Conservation (phyloP, 2,797 vertebrate species). For the Chrysocyon brachyurus region DNA sequence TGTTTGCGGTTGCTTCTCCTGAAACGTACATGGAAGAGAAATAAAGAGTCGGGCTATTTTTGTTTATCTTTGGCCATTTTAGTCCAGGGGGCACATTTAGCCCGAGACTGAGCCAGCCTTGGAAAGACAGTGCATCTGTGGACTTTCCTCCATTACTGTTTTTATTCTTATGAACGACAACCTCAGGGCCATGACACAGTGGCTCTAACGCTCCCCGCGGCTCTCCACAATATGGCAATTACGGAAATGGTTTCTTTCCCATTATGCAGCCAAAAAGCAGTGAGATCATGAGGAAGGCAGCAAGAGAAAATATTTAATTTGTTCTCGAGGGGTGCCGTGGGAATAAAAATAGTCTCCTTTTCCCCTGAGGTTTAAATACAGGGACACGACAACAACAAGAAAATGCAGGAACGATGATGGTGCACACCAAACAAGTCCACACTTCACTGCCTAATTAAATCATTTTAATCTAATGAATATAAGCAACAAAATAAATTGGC, state of each 20-base stretch:
- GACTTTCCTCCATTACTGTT: conserved; percentile 4
- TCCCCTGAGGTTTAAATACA: neutral
- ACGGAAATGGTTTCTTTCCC: conserved; percentile 73
- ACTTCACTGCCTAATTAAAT: conserved; percentile 68
- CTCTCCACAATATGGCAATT: conserved; percentile 76
- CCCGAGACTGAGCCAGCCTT: neutral
- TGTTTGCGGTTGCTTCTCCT: neutral
- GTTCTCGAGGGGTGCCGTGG: conserved; percentile 70
- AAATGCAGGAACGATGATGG: neutral
- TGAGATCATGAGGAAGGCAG: conserved; percentile 70
- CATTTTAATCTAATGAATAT: conserved; percentile 72
- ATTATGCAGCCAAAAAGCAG: conserved; percentile 50
- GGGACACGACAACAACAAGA: neutral
- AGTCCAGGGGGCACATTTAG: neutral
- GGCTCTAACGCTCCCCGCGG: conserved; percentile 71
- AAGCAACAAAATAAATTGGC: conserved; percentile 64
- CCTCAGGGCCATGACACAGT: conserved; percentile 63
- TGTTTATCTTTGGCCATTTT: neutral
- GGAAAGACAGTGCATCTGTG: neutral
- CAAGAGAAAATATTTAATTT: conserved; percentile 80
- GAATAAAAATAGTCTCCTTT: conserved; percentile 60
- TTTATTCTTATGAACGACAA: conserved; percentile 75
- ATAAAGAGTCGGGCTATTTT: neutral
- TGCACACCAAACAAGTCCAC: neutral
- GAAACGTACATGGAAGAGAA: neutral